Conservation (phyloP, 2,797 vertebrate species). For the Neosilurus hyrtlii region DNA sequence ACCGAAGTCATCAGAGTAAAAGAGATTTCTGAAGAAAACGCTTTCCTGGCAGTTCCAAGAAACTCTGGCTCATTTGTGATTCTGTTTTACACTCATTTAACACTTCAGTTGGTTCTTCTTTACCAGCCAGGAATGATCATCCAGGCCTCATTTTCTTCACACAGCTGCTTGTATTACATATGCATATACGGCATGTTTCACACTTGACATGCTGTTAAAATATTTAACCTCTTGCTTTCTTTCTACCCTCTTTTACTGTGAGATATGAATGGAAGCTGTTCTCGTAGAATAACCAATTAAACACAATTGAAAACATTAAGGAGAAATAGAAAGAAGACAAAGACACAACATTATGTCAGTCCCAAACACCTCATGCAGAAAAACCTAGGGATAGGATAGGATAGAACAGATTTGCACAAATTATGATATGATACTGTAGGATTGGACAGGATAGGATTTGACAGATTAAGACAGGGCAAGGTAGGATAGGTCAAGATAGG, state of each 20-base stretch:
- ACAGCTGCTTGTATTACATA: slow-evolving; percentile 32
- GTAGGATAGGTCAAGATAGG: background rate
- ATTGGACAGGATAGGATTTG: background rate
- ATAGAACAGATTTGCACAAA: too few species aligned
- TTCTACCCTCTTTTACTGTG: background rate
- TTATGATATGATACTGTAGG: background rate
- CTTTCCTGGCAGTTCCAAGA: slow-evolving; percentile 5
- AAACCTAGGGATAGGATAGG: background rate
- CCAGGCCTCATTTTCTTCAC: slow-evolving; percentile 17
- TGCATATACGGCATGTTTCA: slow-evolving; percentile 20
- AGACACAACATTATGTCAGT: slow-evolving; percentile 7
- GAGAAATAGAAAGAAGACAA: background rate
- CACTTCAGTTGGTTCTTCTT: slow-evolving; percentile 9
- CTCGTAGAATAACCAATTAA: background rate
- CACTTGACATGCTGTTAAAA: background rate
- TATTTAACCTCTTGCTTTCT: background rate
- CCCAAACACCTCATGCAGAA: slow-evolving; percentile 23
- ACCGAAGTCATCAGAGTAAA: slow-evolving; percentile 6
- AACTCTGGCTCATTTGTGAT: slow-evolving; percentile 27
- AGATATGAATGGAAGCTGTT: slow-evolving; percentile 1
- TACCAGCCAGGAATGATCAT: slow-evolving; percentile 29
- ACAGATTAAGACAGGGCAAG: background rate
- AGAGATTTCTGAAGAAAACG: slow-evolving; percentile 26
- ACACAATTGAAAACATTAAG: slow-evolving; percentile 4
- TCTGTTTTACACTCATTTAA: slow-evolving; percentile 40